Percentiles rank a stretch among this genome's conserved stretches.
phyloP scores from a whole-genome alignment of 1,140 invertebrate species.

The Danaus melanippus region DNA sequence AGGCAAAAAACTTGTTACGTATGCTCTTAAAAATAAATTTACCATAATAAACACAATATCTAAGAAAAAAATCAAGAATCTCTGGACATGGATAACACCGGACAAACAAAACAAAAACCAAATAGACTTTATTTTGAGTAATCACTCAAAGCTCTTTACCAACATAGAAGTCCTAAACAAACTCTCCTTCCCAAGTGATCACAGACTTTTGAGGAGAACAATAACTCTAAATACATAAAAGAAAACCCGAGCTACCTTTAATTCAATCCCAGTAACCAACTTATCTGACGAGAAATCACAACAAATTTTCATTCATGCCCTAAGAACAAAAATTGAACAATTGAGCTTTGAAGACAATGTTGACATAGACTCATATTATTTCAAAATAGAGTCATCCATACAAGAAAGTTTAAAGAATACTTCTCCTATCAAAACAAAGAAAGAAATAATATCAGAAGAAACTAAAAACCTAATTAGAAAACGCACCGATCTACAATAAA shows the following conservation, averaged over 20 bases:
- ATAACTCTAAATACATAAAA: slow-evolving; percentile 17
- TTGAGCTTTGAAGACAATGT: slow-evolving; percentile 12
- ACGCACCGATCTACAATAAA: slow-evolving; percentile 14
- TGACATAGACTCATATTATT: slow-evolving; percentile 19
- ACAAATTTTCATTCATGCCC: too few species aligned
- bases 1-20: slow-evolving; percentile 22
- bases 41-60: slow-evolving; percentile 28
- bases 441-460: slow-evolving; percentile 18
- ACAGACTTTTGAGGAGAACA: slow-evolving; percentile 23
- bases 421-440: slow-evolving; percentile 4
- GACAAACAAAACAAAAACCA: slow-evolving; percentile 20
- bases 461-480: slow-evolving; percentile 16
- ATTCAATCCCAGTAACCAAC: slow-evolving; percentile 1
- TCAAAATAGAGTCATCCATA: slow-evolving; percentile 16
- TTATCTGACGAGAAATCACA: neutral
- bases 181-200: slow-evolving; percentile 21
- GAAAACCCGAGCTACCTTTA: slow-evolving; percentile 15
- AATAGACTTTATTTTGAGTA: slow-evolving; percentile 28
- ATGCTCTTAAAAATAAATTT: slow-evolving; percentile 21
- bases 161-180: slow-evolving; percentile 27
- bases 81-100: slow-evolving; percentile 27
- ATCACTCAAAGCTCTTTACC: slow-evolving; percentile 17
- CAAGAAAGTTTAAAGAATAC: slow-evolving; percentile 8
- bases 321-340: neutral
- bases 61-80: slow-evolving; percentile 26